phyloP scores from a whole-genome alignment of 2,113 vertebrate genomes.

The Hymenochirus boettgeri region DNA sequence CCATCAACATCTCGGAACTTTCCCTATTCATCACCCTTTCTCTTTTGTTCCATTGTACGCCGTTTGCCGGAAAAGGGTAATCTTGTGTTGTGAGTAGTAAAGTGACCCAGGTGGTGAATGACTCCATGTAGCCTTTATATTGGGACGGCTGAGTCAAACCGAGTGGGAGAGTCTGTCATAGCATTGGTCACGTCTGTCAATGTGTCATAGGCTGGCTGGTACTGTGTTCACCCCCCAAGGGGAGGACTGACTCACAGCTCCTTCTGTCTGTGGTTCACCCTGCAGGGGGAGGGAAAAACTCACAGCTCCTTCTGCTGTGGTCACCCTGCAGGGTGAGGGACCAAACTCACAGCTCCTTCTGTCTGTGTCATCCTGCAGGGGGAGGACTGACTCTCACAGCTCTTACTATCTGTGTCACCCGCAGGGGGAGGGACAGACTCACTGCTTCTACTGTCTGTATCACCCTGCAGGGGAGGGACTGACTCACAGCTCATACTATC shows the following conservation, averaged over 20 bases:
- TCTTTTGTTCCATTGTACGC: neutral
- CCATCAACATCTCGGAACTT: too few species aligned
- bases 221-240: slow-evolving; percentile 9
- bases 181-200: too few species aligned
- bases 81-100: slow-evolving; percentile 6
- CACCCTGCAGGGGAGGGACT: too few species aligned
- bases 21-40: neutral
- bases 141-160: slow-evolving; percentile 1
- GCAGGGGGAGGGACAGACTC: too few species aligned
- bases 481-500: too few species aligned
- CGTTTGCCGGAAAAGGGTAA: neutral
- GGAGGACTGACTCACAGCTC: neutral
- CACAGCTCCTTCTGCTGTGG: neutral
- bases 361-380: slow-evolving; percentile 2
- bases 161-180: neutral
- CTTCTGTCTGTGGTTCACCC: neutral
- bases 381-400: neutral
- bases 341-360: neutral
- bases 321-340: neutral
- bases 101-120: slow-evolving; percentile 17
- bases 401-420: too few species aligned
- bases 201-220: too few species aligned
- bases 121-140: neutral
- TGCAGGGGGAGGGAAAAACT: neutral
- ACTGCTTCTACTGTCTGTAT: too few species aligned